A percentile compares a stretch with the other conserved stretches of the same genome.
Evolutionary conservation across 2,888 invertebrate genomes (phyloP).

Genomic region (Phrixothrix hirtus): DNA sequence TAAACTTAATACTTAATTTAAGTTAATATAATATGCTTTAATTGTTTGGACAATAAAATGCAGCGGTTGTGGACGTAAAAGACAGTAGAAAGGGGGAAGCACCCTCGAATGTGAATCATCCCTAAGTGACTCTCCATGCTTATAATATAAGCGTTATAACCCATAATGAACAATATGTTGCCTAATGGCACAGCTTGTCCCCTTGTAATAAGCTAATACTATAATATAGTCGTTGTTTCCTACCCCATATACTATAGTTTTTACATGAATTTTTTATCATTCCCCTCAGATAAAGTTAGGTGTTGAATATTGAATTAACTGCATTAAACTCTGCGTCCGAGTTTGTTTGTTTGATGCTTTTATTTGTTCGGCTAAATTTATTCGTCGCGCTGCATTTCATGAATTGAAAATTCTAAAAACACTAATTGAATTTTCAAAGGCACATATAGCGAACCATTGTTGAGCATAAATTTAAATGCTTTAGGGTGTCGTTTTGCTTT

Average conservation of each 20-base stretch:
- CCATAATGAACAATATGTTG: constrained; percentile 49
- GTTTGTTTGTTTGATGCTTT: constrained; percentile 5
- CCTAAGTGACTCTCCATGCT: constrained; percentile 45
- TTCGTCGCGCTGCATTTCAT: constrained; percentile 12
- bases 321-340: constrained; percentile 2
- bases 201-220: constrained; percentile 40
- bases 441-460: no score
- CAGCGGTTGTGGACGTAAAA: no score
- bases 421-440: constrained; percentile 21
- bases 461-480: neutral
- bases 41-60: no score
- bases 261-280: constrained; percentile 16
- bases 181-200: constrained; percentile 45
- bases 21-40: no score
- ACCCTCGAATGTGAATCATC: constrained; percentile 43
- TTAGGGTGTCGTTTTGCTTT: neutral
- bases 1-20: no score
- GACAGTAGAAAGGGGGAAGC: constrained; percentile 33
- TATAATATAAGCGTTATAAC: constrained; percentile 42
- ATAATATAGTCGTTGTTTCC: constrained; percentile 9
- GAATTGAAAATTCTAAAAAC: constrained; percentile 9
- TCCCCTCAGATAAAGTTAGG: constrained; percentile 1
- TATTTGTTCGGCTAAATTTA: constrained; percentile 3
- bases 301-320: constrained; percentile 18
- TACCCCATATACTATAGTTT: constrained; percentile 6